Evolutionary conservation across 2,113 vertebrate genomes (phyloP).

Genomic region (Piaya cayana): DNA sequence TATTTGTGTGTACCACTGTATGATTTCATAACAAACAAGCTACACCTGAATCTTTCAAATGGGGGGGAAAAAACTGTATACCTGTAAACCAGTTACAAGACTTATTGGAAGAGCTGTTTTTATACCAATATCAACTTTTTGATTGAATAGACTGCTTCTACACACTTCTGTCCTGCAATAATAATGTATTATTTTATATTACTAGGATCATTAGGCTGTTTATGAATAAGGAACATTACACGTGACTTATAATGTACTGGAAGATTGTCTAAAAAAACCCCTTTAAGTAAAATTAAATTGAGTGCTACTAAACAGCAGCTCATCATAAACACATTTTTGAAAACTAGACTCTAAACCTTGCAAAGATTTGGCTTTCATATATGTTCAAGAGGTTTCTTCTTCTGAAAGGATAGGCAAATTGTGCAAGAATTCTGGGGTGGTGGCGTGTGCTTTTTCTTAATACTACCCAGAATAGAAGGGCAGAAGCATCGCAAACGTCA

Average conservation of each 20-base stretch:
- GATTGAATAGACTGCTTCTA: background rate
- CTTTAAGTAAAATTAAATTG: background rate
- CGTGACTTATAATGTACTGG: background rate
- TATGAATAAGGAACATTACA: background rate
- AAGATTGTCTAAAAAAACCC: background rate
- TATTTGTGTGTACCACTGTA: background rate
- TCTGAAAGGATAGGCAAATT: background rate
- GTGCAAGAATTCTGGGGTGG: background rate
- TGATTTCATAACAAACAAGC: background rate
- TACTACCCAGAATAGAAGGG: background rate
- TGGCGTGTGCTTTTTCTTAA: no score
- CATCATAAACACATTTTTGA: background rate
- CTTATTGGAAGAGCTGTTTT: background rate
- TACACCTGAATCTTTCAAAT: background rate
- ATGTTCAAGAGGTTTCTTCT: background rate
- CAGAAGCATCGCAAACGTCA: background rate
- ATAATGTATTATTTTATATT: background rate
- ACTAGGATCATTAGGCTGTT: background rate
- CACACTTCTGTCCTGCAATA: background rate
- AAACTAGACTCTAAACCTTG: background rate
- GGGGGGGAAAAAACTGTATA: background rate
- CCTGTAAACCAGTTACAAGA: background rate
- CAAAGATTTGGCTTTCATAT: background rate
- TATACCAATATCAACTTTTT: background rate
- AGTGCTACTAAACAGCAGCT: background rate